A percentile compares a stretch with the other conserved stretches of the same genome.
Conservation (phyloP, 2,888 invertebrate genomes). For the Exocentrus adspersus region DNA sequence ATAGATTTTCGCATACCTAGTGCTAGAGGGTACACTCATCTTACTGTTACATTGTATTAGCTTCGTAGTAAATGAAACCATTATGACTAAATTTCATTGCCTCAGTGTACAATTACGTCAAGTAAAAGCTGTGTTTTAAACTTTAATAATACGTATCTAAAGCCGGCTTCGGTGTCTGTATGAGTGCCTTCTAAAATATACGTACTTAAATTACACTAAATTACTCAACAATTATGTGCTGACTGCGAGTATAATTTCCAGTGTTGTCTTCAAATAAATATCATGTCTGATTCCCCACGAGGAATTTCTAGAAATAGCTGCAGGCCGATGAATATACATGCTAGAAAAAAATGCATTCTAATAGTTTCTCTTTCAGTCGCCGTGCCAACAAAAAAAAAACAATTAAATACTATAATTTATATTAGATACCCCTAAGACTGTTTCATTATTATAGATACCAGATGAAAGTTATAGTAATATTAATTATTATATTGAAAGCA, state of each 20-base stretch:
- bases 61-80: constrained; percentile 20
- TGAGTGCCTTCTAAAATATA: constrained; percentile 22
- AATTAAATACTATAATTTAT: too few relatives aligned
- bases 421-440: too few relatives aligned
- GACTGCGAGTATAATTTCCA: constrained; percentile 4
- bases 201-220: constrained; percentile 23
- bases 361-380: too few relatives aligned
- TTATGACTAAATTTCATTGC: constrained; percentile 2
- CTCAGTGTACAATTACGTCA: constrained; percentile 14
- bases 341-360: too few relatives aligned
- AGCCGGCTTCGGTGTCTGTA: constrained; percentile 8
- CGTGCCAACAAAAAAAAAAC: too few relatives aligned
- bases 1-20: background rate
- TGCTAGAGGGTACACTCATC: background rate
- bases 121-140: constrained; percentile 24
- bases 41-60: background rate
- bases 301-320: background rate
- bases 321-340: too few relatives aligned
- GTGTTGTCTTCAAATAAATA: background rate
- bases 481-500: too few relatives aligned
- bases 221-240: constrained; percentile 16
- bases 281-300: background rate
- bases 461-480: too few relatives aligned
- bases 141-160: constrained; percentile 28
- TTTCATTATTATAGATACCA: too few relatives aligned